Base-by-base conservation (phyloP, 2,888 invertebrate genomes). In the Drosophila longiperda region DNA sequence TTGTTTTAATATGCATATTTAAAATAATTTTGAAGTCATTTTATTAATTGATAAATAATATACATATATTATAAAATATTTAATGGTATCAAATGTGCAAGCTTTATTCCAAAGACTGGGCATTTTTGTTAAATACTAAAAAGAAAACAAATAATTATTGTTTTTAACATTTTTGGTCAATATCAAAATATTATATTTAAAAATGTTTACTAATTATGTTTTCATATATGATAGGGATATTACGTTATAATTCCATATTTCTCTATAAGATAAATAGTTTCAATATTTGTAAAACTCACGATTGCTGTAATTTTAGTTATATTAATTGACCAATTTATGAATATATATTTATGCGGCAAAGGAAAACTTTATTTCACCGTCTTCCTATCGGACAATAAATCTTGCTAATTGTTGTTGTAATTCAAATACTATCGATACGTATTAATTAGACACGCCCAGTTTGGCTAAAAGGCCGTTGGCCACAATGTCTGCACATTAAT, bases 361-460 rank as follows among this genome's bases (percentile, higher is more conserved):
- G 49, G 58, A 75, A 81, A 73, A 64, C 59, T 61, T 38, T 72
- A 89, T 76, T 87, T 87, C 70, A 76, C 79, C 86, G 77, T 69
- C 77, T 75, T 71, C 73, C 52, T 84, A 84, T 84, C 89, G 70
- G 45, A 63, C 73, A 62, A 84, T 85, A 84, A 82, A 85, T 85
- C 87, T 78, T 62, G 78, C 80, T 89, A 85, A 85, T 85, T 89
- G 85, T 87, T 76, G 82, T 82, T 85, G 84, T 80, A 87, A 89
- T 74, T 85, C 87, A 89, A 89, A 89, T 87, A 75, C 77, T 54
- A 84, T 70, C 80, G 89, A 85, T 89, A 89, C 89, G 89, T 85
- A 85, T 89, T 89, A 89, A 85, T 85, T 85, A 87, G 78, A 68
- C 82, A 84, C 85, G 80, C 85, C 85, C 84, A 73, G 72, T 73